Evolutionary conservation across 1,140 invertebrate genomes (phyloP).

Genomic region (Trichonephila inaurata): DNA sequence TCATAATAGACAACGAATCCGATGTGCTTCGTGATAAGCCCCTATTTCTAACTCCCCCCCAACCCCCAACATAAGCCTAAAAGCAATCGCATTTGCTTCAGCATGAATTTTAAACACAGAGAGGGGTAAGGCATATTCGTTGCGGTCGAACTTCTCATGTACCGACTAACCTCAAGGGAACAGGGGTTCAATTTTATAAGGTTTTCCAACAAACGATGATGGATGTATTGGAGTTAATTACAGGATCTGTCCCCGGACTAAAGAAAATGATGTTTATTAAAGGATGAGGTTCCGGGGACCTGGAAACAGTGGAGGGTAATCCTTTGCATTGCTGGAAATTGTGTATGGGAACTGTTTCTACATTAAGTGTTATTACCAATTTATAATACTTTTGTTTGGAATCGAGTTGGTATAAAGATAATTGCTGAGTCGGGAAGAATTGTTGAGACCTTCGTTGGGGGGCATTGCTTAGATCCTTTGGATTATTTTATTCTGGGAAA

Average conservation of each 20-base stretch:
- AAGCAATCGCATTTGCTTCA: conserved; percentile 1
- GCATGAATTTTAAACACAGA: conserved; percentile 22
- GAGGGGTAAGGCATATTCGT: not conserved
- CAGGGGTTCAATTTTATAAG: not conserved
- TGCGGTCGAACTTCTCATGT: not conserved
- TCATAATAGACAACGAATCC: not conserved
- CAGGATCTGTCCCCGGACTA: not conserved
- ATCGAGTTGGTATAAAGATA: too few relatives aligned
- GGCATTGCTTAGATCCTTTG: too few relatives aligned
- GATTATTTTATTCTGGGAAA: too few relatives aligned
- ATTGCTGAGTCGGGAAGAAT: too few relatives aligned
- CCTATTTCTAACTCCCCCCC: not conserved
- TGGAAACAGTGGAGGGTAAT: not conserved
- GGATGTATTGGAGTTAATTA: conserved; percentile 15
- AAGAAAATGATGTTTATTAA: not conserved
- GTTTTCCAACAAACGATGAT: not conserved
- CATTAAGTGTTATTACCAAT: too few relatives aligned
- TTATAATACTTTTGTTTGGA: too few relatives aligned
- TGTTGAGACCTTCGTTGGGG: too few relatives aligned
- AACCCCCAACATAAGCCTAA: not conserved
- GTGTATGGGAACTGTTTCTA: not conserved
- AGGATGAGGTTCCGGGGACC: not conserved
- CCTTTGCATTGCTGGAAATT: not conserved
- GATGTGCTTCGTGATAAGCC: not conserved
- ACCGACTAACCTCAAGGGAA: not conserved